Percentiles rank a stretch among this genome's conserved stretches.
These are phyloP conservation scores for Caerostris extrusa DNA, from an alignment of 1,140 invertebrate genomes.

Conservation along the genomic window DNA sequence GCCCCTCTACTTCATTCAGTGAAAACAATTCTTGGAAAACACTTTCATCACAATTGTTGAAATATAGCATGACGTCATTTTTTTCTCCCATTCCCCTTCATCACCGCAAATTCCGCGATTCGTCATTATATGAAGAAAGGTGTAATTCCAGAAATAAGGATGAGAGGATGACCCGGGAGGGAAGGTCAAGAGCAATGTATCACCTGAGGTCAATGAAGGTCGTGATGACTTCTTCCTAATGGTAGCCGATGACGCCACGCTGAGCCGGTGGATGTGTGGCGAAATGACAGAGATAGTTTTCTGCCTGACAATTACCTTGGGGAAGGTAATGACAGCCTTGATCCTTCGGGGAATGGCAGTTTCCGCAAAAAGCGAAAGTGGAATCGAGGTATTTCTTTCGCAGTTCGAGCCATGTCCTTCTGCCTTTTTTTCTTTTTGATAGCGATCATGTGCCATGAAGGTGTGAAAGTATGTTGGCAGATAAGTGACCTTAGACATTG, in stretches of 20 bases:
- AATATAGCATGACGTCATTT: neutral
- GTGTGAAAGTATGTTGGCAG: neutral
- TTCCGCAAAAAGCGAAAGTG: conserved; percentile 31
- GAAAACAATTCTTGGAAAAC: too few relatives aligned
- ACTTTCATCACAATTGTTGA: neutral
- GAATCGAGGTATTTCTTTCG: neutral
- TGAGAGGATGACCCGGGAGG: neutral
- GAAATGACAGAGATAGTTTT: neutral
- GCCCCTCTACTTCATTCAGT: too few relatives aligned
- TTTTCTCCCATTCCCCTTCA: neutral
- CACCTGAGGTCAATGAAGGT: conserved; percentile 14
- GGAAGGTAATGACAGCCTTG: neutral
- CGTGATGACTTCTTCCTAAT: neutral
- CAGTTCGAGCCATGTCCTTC: neutral
- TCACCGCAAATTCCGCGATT: neutral
- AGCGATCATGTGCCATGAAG: neutral
- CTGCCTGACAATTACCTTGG: conserved; percentile 7
- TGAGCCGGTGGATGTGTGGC: neutral
- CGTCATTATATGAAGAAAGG: neutral
- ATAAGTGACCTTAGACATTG: neutral
- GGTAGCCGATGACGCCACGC: neutral
- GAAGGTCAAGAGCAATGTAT: neutral
- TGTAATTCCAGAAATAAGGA: conserved; percentile 34
- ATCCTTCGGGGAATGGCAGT: neutral
- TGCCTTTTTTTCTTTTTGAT: neutral